Base-by-base conservation (phyloP, 2,113 vertebrate species). In the Gallinago paraguaiae region DNA sequence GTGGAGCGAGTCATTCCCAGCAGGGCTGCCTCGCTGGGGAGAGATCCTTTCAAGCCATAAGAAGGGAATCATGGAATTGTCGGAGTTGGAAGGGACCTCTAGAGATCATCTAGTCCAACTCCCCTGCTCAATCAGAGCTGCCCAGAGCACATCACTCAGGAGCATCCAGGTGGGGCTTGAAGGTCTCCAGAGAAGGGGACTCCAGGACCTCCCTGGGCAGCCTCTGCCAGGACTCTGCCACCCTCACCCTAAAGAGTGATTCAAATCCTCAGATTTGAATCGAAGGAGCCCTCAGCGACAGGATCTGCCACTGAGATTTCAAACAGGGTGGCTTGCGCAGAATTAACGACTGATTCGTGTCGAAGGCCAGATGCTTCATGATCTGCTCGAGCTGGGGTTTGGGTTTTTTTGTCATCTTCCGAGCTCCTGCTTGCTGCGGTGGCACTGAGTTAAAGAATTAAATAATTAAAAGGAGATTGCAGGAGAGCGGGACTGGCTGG, bases 351-450 rank as follows among this genome's bases (percentile, higher is more conserved):
- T 67, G 96, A 93, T 90, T 46, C 10, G 0, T 57, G 78, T 3
- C 90, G 83, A 83, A 84, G 86, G 82, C 80, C 96, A 90, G 70
- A 76, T 80, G 82, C 92, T 94, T 86, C 77, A 50, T 96, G 96
- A 79, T 93, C 92, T 95, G 82, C 87, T 82, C 61, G 20, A 30
- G 35, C 88, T 93, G 2, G 4, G 5, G n/a, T 56, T 77, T 39
- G 50, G 23, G 25, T 27, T 27, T 28, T 54, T 54, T 7, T 54
- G 27, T 30, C 67, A 48, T 63, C 77, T 63, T 65, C 82, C 46
- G 4, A 20, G 25, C 61, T 79, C 67, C 89, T n/a, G 57, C 65
- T 83, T 70, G 43, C 67, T 72, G 7, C 65, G 7, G 87, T 48
- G 51, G 60, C 94, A 85, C 90, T 2, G 0, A 39, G 57, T 79